A percentile compares a stretch with the other conserved stretches of the same genome.
Conservation (phyloP, 1,140 invertebrate species). For the Drosophila persimilis region DNA sequence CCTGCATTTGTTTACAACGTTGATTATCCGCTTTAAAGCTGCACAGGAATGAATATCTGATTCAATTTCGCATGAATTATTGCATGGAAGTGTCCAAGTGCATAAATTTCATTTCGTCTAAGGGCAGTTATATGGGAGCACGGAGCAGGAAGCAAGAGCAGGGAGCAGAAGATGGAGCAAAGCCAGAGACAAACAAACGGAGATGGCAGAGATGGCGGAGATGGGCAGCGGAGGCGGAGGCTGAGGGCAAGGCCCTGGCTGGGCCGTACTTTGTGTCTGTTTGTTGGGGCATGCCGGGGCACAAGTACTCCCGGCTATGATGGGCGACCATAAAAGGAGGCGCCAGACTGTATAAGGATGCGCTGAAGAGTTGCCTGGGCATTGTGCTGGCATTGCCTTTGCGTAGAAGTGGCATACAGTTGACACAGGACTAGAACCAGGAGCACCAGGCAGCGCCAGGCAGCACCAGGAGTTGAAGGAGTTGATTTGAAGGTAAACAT, state of each 20-base stretch:
- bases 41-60: slow-evolving; percentile 79
- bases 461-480: slow-evolving; percentile 43
- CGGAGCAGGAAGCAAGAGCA: neutral
- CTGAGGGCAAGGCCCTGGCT: slow-evolving; percentile 42
- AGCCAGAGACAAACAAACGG: slow-evolving; percentile 36
- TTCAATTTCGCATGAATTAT: slow-evolving; percentile 82
- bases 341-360: slow-evolving; percentile 73
- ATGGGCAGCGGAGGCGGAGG: neutral
- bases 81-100: slow-evolving; percentile 78
- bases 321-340: slow-evolving; percentile 72
- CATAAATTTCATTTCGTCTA: slow-evolving; percentile 80
- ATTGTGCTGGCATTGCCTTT: slow-evolving; percentile 64
- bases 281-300: slow-evolving; percentile 62
- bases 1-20: slow-evolving; percentile 65
- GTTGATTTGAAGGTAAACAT: slow-evolving; percentile 77
- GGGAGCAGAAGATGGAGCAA: neutral
- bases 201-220: slow-evolving; percentile 9
- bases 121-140: slow-evolving; percentile 15
- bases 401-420: slow-evolving; percentile 70
- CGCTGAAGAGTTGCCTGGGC: slow-evolving; percentile 54
- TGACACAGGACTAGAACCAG: slow-evolving; percentile 61
- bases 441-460: slow-evolving; percentile 2
- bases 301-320: slow-evolving; percentile 58
- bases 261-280: slow-evolving; percentile 62
- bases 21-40: slow-evolving; percentile 80